phyloP scores from a whole-genome alignment of 2,113 vertebrate genomes.

The Empidonax traillii region DNA sequence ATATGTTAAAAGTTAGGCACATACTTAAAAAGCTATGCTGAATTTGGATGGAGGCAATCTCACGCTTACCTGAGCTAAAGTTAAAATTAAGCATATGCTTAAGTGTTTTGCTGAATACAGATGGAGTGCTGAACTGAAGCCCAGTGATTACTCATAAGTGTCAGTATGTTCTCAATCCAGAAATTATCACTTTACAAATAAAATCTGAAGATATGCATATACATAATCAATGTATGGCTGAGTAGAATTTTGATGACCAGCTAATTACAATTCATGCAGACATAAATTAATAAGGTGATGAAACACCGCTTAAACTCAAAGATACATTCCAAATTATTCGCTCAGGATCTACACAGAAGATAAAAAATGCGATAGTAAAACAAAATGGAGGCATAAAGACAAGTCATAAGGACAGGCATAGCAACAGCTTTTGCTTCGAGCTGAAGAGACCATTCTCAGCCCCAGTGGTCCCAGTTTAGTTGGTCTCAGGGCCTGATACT shows the following conservation, averaged over 20 bases:
- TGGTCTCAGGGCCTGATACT: neutral
- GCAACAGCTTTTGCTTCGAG: neutral
- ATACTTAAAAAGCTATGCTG: constrained; percentile 28
- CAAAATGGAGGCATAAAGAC: neutral
- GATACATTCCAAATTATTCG: neutral
- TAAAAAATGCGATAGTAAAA: neutral
- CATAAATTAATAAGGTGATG: neutral
- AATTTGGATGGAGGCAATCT: constrained; percentile 10
- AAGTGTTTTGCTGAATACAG: constrained; percentile 53
- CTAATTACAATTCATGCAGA: constrained; percentile 17
- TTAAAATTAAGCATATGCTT: constrained; percentile 50
- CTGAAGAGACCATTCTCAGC: neutral
- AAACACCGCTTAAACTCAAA: neutral
- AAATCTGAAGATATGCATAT: constrained; percentile 42
- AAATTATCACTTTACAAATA: constrained; percentile 64
- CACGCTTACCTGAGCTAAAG: constrained; percentile 45
- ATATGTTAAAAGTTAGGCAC: constrained; percentile 32
- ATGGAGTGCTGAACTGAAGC: constrained; percentile 45
- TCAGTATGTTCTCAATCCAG: constrained; percentile 56
- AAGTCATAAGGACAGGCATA: neutral
- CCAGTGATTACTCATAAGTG: constrained; percentile 57
- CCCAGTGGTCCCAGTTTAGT: neutral
- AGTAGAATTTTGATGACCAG: constrained; percentile 58
- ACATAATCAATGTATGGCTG: constrained; percentile 51
- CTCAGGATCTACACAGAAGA: neutral